phyloP scores from a whole-genome alignment of 2,888 invertebrate genomes.

The Harpagoxenus sublaevis region DNA sequence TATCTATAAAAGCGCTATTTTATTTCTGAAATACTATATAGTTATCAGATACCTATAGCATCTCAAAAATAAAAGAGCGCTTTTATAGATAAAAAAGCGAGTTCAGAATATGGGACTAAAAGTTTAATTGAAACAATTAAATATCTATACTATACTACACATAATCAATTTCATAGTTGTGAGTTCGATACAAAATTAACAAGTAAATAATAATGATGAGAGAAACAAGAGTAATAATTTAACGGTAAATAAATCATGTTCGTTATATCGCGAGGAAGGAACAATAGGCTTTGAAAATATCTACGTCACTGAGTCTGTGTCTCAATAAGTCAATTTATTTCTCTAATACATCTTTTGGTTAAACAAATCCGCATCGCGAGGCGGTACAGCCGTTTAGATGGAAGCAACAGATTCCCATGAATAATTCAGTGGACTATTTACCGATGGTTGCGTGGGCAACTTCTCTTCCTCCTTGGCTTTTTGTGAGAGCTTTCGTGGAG shows the following conservation, averaged over 20 bases:
- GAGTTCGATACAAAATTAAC: neutral
- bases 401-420: slow-evolving; percentile 80
- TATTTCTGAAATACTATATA: too few species aligned
- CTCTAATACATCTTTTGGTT: slow-evolving; percentile 5
- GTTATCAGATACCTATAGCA: too few species aligned
- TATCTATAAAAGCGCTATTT: too few species aligned
- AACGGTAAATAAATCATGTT: neutral
- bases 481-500: slow-evolving; percentile 30
- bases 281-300: neutral
- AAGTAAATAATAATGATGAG: neutral
- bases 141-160: neutral
- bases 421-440: slow-evolving; percentile 76
- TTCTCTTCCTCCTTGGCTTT: slow-evolving; percentile 6
- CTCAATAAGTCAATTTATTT: slow-evolving; percentile 36
- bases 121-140: neutral
- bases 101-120: neutral
- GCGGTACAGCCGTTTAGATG: slow-evolving; percentile 57
- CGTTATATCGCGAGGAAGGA: neutral
- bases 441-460: slow-evolving; percentile 60
- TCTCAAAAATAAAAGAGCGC: too few species aligned
- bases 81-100: too few species aligned
- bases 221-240: neutral
- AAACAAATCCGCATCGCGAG: slow-evolving; percentile 31
- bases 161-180: neutral
- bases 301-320: neutral